These are phyloP conservation scores for Pomacea canaliculata DNA, from an alignment of 2,888 invertebrate species.

Conservation along the genomic window DNA sequence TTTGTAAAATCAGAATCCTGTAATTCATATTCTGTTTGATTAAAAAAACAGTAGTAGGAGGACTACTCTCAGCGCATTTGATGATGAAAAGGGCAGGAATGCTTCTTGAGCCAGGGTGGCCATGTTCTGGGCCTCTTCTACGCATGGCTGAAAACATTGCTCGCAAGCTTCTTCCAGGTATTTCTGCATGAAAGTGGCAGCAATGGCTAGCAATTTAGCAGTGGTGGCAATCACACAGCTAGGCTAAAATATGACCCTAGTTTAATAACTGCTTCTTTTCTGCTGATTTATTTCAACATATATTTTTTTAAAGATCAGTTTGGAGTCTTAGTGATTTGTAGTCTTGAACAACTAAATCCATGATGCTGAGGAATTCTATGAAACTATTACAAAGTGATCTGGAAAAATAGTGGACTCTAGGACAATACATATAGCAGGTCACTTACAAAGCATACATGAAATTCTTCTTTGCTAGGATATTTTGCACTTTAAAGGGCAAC, in stretches of 20 bases:
- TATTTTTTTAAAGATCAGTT: neutral
- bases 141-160: slow-evolving; percentile 95
- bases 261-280: neutral
- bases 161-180: slow-evolving; percentile 83
- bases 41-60: slow-evolving; percentile 82
- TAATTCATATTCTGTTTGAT: too few species aligned
- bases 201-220: neutral
- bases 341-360: too few species aligned
- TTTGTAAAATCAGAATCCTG: too few species aligned
- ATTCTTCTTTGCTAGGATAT: too few species aligned
- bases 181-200: slow-evolving; percentile 1
- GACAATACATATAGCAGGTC: too few species aligned
- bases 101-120: slow-evolving; percentile 89
- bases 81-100: slow-evolving; percentile 81
- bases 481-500: too few species aligned
- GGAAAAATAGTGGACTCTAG: too few species aligned
- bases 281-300: neutral
- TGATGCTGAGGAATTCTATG: too few species aligned
- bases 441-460: too few species aligned
- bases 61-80: slow-evolving; percentile 94
- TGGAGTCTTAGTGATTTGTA: too few species aligned
- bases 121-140: slow-evolving; percentile 94
- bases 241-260: neutral
- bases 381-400: too few species aligned
- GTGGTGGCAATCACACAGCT: neutral